Evolutionary conservation across 1,140 invertebrate genomes (phyloP), one percentile per base, ranked within the genome.

Genomic region (Zophobas morio): DNA sequence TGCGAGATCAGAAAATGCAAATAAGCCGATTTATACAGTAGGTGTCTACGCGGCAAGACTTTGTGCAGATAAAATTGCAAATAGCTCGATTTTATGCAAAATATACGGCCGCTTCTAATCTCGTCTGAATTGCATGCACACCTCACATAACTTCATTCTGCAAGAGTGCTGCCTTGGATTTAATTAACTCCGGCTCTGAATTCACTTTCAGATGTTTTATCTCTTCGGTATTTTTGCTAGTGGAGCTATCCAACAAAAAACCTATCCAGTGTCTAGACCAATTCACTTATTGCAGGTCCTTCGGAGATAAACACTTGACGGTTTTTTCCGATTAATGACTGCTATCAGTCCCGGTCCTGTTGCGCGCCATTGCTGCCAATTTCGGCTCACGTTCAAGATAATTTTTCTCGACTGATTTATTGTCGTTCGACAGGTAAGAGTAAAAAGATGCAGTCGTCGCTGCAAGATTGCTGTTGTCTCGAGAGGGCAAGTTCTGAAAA

Each of bases 241-340:
- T 6, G 34, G 32, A 8, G 6, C 42, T 8, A 3, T n/a, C 49
- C 49, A 20, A 42, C 39, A 66, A 66, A 66, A 73, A 73, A 73
- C 49, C n/a, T 32, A 73, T 4, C 35, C 36, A 5, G 49, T 32
- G 71, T 73, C 71, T 73, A 73, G 71, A 73, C 71, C 54, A 73
- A 73, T 73, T 54, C 71, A 73, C 71, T 73, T 73, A 73, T 73
- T 56, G 37, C 71, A 66, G 37, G 49, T 51, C 49, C 20, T 20
- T 20, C 20, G 49, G 6, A 72, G 70, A 72, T 72, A 53, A 73
- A 73, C 71, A 73, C 47, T 73, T 73, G 35, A 56, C 33, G 70
- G 36, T 72, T 72, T 72, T 51, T 39, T 53, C 20, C 47, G 33
- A 72, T 53, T 42, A 73, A 73, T 54, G 54, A 73, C 60, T 33